Base-by-base conservation (phyloP, 2,113 vertebrate species). In the Chaetodon auriga region DNA sequence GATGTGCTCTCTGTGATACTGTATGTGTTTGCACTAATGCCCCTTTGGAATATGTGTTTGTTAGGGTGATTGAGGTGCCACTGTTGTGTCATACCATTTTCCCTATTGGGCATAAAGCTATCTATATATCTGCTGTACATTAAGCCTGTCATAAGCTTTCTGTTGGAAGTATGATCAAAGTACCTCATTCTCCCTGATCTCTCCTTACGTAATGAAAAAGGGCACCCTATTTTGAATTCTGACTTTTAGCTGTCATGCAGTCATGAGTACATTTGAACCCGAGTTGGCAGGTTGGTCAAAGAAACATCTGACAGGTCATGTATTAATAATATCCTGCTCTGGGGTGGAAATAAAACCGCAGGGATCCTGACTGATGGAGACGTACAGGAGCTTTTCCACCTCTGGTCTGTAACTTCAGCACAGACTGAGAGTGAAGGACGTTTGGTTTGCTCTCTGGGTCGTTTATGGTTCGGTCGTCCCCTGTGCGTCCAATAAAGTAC, bases 241-340 rank as follows among this genome's bases (percentile, higher is more conserved):
- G 45, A 66, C 53, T 79, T 80, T 68, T 13, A 55, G 5, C 36
- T 51, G 81, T 69, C 68, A 30, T 64, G 48, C 54, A 80, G 72
- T 64, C 68, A 43, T 54, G 14, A 23, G 6, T 2, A 12, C 9
- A 79, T 75, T 55, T 62, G n/a, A 85, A 83, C 23, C 36, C 25
- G 38, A 81, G 25, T 38, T 78, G 79, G 45, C 51, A 55, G 81
- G 38, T 68, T 58, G 30, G 15, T 25, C 74, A 89, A 74, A 85
- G 65, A 65, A 87, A 21, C 62, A 73, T 77, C 87, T 58, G 85
- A 85, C 66, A 65, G 48, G n/a, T 87, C 76, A 82, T 80, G 58
- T 80, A 84, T 90, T 81, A 75, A 70, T 85, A 45, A 88, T 89
- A 58, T 63, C 48, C 43, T 66, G 38, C 25, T 53, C 64, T 41